These are phyloP conservation scores for Halesus radiatus DNA, from an alignment of 1,140 invertebrate genomes.

Conservation along the genomic window DNA sequence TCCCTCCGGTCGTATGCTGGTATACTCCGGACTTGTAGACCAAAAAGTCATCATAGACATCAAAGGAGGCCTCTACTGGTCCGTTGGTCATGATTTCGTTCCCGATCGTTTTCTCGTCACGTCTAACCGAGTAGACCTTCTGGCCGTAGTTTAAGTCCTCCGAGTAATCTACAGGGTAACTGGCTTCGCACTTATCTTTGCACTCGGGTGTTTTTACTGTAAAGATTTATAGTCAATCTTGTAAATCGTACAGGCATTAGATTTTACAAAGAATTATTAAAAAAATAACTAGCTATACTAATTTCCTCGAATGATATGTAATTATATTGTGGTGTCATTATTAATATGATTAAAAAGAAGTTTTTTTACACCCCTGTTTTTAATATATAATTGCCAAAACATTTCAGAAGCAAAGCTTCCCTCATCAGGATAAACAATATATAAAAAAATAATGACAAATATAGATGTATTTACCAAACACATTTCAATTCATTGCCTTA, in stretches of 20 bases:
- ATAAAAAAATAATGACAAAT: no score
- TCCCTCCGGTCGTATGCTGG: conserved; percentile 81
- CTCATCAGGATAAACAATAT: no score
- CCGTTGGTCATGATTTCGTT: conserved; percentile 90
- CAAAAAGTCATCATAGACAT: conserved; percentile 90
- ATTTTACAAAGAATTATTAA: neutral
- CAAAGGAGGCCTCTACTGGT: conserved; percentile 92
- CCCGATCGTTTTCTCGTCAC: conserved; percentile 79
- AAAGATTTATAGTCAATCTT: neutral
- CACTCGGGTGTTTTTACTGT: conserved; percentile 84
- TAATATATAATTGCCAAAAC: no score
- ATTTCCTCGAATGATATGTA: no score
- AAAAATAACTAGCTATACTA: neutral
- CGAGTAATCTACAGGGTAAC: conserved; percentile 80
- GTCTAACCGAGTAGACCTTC: conserved; percentile 78
- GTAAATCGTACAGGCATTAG: neutral
- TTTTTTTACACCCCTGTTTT: no score
- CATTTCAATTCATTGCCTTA: no score
- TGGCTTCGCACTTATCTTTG: conserved; percentile 76
- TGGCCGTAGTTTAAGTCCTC: conserved; percentile 85
- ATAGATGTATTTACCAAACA: no score
- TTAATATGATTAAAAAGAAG: no score
- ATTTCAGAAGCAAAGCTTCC: no score
- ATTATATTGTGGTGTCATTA: no score
- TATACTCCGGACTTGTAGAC: conserved; percentile 91